phyloP scores from a whole-genome alignment of 1,140 invertebrate species.

The Phortica variegata region DNA sequence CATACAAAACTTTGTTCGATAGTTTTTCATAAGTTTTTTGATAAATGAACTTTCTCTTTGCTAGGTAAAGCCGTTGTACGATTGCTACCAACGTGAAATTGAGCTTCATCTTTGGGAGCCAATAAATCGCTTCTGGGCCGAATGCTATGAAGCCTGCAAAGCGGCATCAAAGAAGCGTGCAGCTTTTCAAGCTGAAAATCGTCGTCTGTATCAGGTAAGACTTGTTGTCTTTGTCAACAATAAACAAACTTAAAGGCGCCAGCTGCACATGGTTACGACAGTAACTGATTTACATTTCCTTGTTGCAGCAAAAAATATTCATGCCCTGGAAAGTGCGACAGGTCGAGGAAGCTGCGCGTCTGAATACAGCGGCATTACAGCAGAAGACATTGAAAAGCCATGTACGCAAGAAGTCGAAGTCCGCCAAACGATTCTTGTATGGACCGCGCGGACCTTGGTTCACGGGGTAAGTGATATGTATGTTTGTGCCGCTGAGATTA shows the following conservation, averaged over 20 bases:
- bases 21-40: conserved; percentile 1
- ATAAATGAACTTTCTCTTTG: conserved; percentile 13
- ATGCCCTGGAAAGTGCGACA: conserved; percentile 60
- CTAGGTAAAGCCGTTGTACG: conserved; percentile 58
- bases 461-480: conserved; percentile 55
- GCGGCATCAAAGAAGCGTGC: conserved; percentile 62
- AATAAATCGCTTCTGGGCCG: conserved; percentile 64
- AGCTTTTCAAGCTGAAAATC: conserved; percentile 62
- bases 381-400: conserved; percentile 59
- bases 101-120: conserved; percentile 59
- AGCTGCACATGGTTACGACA: not conserved
- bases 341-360: conserved; percentile 60
- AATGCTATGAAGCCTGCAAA: conserved; percentile 64
- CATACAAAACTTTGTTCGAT: not conserved
- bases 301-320: conserved; percentile 62
- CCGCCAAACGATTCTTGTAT: conserved; percentile 60
- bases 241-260: not conserved
- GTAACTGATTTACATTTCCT: too few species aligned
- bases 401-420: conserved; percentile 61
- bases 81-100: conserved; percentile 58
- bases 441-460: conserved; percentile 65
- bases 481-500: not conserved
- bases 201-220: conserved; percentile 64
- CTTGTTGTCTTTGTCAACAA: conserved; percentile 4
- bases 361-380: conserved; percentile 58